Conservation (phyloP, 2,888 invertebrate genomes). For the Deroplatys truncata region DNA sequence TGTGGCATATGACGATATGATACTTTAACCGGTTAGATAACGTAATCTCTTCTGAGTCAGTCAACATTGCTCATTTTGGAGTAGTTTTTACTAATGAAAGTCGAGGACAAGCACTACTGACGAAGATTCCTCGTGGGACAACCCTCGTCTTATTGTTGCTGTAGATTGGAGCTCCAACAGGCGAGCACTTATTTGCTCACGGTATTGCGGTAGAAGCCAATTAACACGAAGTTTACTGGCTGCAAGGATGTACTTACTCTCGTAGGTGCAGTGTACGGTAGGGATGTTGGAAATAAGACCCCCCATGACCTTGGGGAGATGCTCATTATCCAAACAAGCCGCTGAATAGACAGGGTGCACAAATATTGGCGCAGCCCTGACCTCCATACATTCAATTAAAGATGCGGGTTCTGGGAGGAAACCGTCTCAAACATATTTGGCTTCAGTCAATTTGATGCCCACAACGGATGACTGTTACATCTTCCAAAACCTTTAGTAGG, state of each 20-base stretch:
- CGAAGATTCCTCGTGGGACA: background rate
- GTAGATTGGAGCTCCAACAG: background rate
- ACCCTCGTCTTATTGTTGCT: background rate
- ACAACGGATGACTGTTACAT: too few relatives aligned
- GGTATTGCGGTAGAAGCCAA: background rate
- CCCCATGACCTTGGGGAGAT: background rate
- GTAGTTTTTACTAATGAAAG: background rate
- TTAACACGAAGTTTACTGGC: background rate
- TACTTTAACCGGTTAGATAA: too few relatives aligned
- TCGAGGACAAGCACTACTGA: background rate
- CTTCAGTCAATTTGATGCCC: too few relatives aligned
- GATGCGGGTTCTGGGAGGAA: background rate
- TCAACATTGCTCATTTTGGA: too few relatives aligned
- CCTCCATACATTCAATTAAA: background rate
- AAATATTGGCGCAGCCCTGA: background rate
- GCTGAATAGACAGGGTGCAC: background rate
- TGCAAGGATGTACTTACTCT: background rate
- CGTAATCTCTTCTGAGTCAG: too few relatives aligned
- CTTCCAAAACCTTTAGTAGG: too few relatives aligned
- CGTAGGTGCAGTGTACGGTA: background rate
- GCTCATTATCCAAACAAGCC: background rate
- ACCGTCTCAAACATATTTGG: background rate
- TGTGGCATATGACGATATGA: too few relatives aligned
- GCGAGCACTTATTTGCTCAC: background rate
- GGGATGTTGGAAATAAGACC: background rate